Evolutionary conservation across 2,797 vertebrate species (phyloP).

Genomic region (Coreius guichenoti): DNA sequence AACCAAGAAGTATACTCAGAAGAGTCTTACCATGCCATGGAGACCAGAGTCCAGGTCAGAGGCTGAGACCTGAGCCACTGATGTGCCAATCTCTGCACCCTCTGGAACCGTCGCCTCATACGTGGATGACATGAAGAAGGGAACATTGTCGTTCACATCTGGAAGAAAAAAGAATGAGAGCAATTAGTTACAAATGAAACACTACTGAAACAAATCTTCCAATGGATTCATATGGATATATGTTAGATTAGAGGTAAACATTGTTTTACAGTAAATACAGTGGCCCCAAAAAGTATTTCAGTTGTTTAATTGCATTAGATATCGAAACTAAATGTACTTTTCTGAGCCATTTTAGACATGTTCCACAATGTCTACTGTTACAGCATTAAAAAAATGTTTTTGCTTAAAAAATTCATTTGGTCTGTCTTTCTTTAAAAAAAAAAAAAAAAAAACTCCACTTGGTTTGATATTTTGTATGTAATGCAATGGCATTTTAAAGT

Average conservation of each 20-base stretch:
- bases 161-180: constrained; percentile 37
- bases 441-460: not conserved
- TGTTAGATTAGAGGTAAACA: not conserved
- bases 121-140: constrained; percentile 88
- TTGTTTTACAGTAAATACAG: not conserved
- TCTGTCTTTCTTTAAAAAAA: not conserved
- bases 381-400: not conserved
- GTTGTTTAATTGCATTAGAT: not conserved
- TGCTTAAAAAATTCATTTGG: not conserved
- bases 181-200: not conserved
- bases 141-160: constrained; percentile 94
- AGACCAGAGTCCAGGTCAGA: constrained; percentile 86
- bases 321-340: not conserved
- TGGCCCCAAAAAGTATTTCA: not conserved
- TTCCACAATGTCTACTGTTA: not conserved
- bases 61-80: constrained; percentile 84
- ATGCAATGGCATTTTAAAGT: not conserved
- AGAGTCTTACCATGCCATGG: constrained; percentile 82
- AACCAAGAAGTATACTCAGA: constrained; percentile 6
- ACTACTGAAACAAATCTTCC: not conserved
- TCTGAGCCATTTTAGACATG: not conserved
- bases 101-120: constrained; percentile 88
- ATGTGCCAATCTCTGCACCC: constrained; percentile 81
- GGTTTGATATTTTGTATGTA: not conserved
- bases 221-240: not conserved